Percentiles rank a stretch among this genome's conserved stretches.
Evolutionary conservation across 2,888 invertebrate genomes (phyloP).

Genomic region (Notodonta ziczac): DNA sequence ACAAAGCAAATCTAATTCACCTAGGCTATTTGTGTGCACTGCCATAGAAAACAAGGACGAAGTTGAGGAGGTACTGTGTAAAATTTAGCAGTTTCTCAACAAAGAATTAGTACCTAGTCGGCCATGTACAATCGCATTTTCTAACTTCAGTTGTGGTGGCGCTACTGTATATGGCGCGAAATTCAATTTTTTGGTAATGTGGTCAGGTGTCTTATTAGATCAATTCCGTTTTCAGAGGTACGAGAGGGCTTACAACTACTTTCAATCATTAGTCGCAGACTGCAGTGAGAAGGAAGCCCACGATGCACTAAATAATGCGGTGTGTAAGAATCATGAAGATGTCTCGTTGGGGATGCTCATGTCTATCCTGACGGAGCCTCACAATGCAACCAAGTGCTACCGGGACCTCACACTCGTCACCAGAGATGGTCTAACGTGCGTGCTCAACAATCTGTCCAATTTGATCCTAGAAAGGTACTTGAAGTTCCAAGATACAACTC

Average conservation of each 20-base stretch:
- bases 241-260: constrained; percentile 91
- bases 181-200: constrained; percentile 55
- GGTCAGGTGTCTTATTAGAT: constrained; percentile 39
- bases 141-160: constrained; percentile 76
- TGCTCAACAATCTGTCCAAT: constrained; percentile 92
- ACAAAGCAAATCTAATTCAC: constrained; percentile 84
- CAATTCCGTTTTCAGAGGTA: constrained; percentile 89
- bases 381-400: constrained; percentile 93
- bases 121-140: constrained; percentile 79
- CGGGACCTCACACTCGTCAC: constrained; percentile 95
- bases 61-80: constrained; percentile 92
- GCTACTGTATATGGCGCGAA: constrained; percentile 76
- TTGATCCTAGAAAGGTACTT: constrained; percentile 95
- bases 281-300: constrained; percentile 97
- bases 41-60: constrained; percentile 95
- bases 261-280: constrained; percentile 91
- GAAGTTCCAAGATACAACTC: constrained; percentile 92
- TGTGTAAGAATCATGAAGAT: constrained; percentile 97
- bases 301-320: constrained; percentile 94
- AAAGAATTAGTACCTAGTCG: constrained; percentile 76
- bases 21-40: constrained; percentile 92
- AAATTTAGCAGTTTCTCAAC: constrained; percentile 77
- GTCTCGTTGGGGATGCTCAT: constrained; percentile 95
- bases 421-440: constrained; percentile 94
- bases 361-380: constrained; percentile 94